Evolutionary conservation across 2,797 vertebrate species (phyloP), one percentile per base, ranked within the genome.

Genomic region (Scolopax bukidnonensis): DNA sequence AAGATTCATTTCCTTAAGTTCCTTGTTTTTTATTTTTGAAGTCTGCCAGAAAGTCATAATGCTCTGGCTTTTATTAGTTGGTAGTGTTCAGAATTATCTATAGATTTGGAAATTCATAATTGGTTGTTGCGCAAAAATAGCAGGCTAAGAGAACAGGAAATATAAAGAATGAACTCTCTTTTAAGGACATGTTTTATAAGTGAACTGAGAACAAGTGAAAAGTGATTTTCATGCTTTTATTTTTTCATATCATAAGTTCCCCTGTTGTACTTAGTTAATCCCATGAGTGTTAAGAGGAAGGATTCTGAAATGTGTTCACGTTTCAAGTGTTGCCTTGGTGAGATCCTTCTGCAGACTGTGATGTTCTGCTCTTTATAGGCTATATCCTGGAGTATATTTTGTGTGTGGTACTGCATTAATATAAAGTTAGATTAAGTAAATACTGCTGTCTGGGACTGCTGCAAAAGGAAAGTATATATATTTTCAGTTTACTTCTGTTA

Each of bases 61-160:
- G 17, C 87, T 93, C 33, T 84, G 80, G 30, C 79, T 93, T 97
- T 81, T 86, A 24, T 70, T 70, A 43, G 11, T 80, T 90, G 32
- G 69, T 94, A 60, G n/a, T 51, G 43, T 79, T 93, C 57, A 86
- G 51, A 57, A 87, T 28, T 85, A 50, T 69, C 54, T 69, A 3
- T 77, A 15, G 33, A 48, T 90, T 75, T n/a, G 54, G 85, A 83
- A 77, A 65, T 93, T 91, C 27, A 10, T 56, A 43, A 36, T 28
- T 73, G 41, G 59, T 59, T 16, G 25, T 77, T 63, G 28, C 53
- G 23, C 56, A 63, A 48, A 79, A n/a, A 59, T 15, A n/a, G 30
- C 38, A n/a, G 30, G 12, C 23, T n/a, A 87, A 83, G 57, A 77
- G 33, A 76, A 32, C 4, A 16, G 36, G 4, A 71, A 33, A 19